Base-by-base conservation (phyloP, 2,888 invertebrate genomes). In the Lagria hirta region DNA sequence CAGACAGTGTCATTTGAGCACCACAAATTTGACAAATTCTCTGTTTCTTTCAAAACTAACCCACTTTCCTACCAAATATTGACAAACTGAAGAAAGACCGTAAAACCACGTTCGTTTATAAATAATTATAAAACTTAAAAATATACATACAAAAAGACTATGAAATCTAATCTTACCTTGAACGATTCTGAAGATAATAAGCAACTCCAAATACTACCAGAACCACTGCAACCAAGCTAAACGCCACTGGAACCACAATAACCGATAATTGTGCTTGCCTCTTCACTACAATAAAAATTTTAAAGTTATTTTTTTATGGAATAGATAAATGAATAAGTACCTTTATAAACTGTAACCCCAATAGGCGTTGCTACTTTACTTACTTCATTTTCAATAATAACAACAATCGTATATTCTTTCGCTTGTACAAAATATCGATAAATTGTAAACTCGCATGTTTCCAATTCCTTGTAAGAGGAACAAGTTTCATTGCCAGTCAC, bases 181-280 rank as follows among this genome's bases (percentile, higher is more conserved):
- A 83, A 55, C 86, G 78, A 64, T 85, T 88, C 66, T 91, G 90
- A 37, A 86, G 75, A 64, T 90, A 91, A 67, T 89, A 92, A 0
- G 92, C 88, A 6, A 92, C 82, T 6, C 92, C 93, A 67, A 92
- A 90, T 21, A 93, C 83, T 23, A 93, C 84, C 34, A 90, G 70
- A 21, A 89, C 87, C 7, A 90, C 83, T 2, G 92, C 92, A 8
- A 86, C 77, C 35, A 90, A 74, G 47, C 86, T 85, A 68, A 88
- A 92, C 16, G 83, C 79, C 11, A 93, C 86, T 2, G 93, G 93
- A 21, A 93, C 88, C 36, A 92, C 84, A 18, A 94, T 89, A 2
- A 92, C 89, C 0, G 92, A 92, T 34, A 93, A 72, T 67, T 91
- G 92, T 1, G 89, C 82, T 64, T 88, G 85, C 46, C 81, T 82